Evolutionary conservation across 2,888 invertebrate species (phyloP), one percentile per base, ranked within the genome.

Genomic region (Melanargia galathea): DNA sequence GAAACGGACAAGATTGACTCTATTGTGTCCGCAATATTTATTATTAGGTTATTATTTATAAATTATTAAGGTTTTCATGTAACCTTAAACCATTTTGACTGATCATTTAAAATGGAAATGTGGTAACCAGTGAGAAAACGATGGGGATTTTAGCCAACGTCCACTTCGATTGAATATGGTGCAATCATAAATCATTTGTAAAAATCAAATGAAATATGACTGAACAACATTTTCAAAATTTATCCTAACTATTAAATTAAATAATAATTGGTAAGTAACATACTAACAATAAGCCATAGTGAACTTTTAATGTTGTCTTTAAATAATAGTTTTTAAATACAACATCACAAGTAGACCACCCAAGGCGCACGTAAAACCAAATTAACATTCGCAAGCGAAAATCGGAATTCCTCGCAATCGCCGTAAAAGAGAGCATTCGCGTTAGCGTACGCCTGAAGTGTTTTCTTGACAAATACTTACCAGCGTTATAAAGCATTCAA

Each of bases 391-490:
- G 79, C 78, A 75, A 70, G 76, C 72, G 60, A 65, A 75, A 75
- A 75, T 61, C 43, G 55, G 20, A 61, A 55, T 57, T 62, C 60
- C 43, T 45, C 58, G 61, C 62, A 64, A 62, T 62, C 60, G 65
- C 64, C 52, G 38, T 24, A 60, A 57, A 51, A 65, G 55, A 67
- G 40, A 65, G 72, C 69, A 82, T 80, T 84, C 76, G 76, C 80
- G 77, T 83, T 81, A 75, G 83, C 82, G 87, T 82, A 84, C 85
- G 86, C 86, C 85, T 67, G 63, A 67, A 69, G 56, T 63, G 61
- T 38, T 62, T 61, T 30, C 58, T 60, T 54, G 61, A 61, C 48
- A 69, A 70, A 67, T 60, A 71, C 71, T 64, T 69, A 73, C 68
- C 70, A 70, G 58, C 67, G 65, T 67, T 67, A 67, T 56, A 43